Evolutionary conservation across 2,113 vertebrate genomes (phyloP).

Genomic region (Oreochromis tanganicae): DNA sequence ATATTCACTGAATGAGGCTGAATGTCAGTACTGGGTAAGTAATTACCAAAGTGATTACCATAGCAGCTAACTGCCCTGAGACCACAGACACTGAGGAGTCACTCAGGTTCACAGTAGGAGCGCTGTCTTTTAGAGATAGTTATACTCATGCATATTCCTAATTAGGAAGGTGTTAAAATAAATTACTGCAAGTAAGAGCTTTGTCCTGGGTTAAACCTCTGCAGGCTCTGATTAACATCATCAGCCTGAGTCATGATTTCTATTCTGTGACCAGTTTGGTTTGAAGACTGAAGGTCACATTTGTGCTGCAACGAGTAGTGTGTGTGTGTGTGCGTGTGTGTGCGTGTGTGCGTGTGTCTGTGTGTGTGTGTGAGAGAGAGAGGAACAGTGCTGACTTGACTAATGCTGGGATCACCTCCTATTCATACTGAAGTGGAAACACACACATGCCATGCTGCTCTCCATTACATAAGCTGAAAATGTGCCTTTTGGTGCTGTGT

Average conservation of each 20-base stretch:
- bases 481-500: background rate
- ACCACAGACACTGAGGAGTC: background rate
- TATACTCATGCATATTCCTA: background rate
- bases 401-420: conserved; percentile 42
- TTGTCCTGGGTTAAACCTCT: background rate
- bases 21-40: background rate
- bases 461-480: conserved; percentile 37
- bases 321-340: background rate
- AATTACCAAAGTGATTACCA: background rate
- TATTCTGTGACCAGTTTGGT: background rate
- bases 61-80: background rate
- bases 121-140: background rate
- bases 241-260: background rate
- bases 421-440: conserved; percentile 52
- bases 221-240: background rate
- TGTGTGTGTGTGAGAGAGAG: background rate
- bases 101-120: background rate
- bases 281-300: background rate
- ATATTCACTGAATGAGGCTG: background rate
- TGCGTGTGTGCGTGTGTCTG: background rate
- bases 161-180: background rate
- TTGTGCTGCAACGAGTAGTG: background rate
- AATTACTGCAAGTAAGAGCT: background rate
- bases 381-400: conserved; percentile 30
- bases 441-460: conserved; percentile 21